Base-by-base conservation (phyloP, 2,888 invertebrate genomes). In the Latrodectus hesperus region DNA sequence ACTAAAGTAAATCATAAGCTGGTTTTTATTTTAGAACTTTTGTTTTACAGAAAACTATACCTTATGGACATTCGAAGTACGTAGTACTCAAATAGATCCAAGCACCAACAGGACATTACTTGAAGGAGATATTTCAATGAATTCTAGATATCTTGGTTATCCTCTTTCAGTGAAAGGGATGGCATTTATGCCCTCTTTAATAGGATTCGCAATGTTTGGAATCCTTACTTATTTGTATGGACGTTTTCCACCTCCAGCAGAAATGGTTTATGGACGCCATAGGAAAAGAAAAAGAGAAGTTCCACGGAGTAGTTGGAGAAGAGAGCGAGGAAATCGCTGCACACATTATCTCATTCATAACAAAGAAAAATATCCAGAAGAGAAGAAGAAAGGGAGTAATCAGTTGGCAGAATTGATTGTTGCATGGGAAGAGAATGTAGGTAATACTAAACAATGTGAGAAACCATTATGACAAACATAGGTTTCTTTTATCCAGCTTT, bases 101-200 rank as follows among this genome's bases (percentile, higher is more conserved):
- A 88, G 89, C 14, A 93, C 93, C 5, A 92, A 92, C 72, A 89
- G 90, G 49, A 91, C 92, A 9, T 92, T 91, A 84, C 91, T 92
- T 38, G 90, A 91, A 60, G 91, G 91, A 11, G 93, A 93, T 90
- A 92, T 92, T 90, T 91, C 91, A 72, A 93, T 93, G 93, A 93
- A 93, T 90, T 92, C 93, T 1, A 91, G 92, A 52, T 93, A 92
- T 90, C 91, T 93, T 90, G 92, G 91, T 38, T 92, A 92, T 89
- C 90, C 92, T 3, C 84, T 93, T 68, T 91, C 90, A 5, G 91
- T 92, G n/a, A 93, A 93, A 89, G 92, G 91, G 67, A 91, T 92
- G 16, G 93, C 93, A 8, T 93, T 93, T 90, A 92, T 93, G 83
- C 93, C 93, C 4, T 84, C 83, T 16, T 70, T 89, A 9, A 79